Conservation (phyloP, 2,113 vertebrate genomes). For the Tauraco erythrolophus region DNA sequence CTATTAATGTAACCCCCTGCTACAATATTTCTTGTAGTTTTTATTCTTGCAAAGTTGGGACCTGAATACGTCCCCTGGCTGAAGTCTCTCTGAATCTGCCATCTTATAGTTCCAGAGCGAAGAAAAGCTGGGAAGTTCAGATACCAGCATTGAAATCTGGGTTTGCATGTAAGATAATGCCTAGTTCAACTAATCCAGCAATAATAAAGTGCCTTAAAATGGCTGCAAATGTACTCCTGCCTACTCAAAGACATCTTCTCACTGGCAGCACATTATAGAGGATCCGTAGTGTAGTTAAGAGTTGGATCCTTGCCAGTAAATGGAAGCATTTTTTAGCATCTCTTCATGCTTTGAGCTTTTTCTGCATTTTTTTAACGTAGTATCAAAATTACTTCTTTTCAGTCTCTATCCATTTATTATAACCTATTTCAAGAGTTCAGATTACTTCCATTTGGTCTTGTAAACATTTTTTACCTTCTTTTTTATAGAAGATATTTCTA, state of each 20-base stretch:
- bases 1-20: background rate
- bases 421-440: constrained; percentile 20
- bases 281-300: constrained; percentile 37
- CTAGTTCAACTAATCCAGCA: background rate
- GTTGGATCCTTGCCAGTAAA: constrained; percentile 43
- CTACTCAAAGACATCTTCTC: constrained; percentile 55
- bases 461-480: constrained; percentile 37
- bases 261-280: constrained; percentile 28
- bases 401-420: constrained; percentile 33
- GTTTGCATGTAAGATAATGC: background rate
- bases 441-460: constrained; percentile 41
- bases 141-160: background rate
- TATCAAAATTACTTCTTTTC: constrained; percentile 56
- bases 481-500: constrained; percentile 4
- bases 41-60: background rate
- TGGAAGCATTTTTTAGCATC: constrained; percentile 61
- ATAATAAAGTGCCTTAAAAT: constrained; percentile 52
- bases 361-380: background rate
- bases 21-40: background rate
- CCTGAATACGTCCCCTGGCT: background rate
- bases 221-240: constrained; percentile 56
- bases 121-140: background rate
- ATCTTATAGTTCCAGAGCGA: background rate
- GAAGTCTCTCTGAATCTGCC: background rate
- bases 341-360: constrained; percentile 43